Evolutionary conservation across 2,113 vertebrate species (phyloP), one percentile per base, ranked within the genome.

Genomic region (Platysternon megacephalum): DNA sequence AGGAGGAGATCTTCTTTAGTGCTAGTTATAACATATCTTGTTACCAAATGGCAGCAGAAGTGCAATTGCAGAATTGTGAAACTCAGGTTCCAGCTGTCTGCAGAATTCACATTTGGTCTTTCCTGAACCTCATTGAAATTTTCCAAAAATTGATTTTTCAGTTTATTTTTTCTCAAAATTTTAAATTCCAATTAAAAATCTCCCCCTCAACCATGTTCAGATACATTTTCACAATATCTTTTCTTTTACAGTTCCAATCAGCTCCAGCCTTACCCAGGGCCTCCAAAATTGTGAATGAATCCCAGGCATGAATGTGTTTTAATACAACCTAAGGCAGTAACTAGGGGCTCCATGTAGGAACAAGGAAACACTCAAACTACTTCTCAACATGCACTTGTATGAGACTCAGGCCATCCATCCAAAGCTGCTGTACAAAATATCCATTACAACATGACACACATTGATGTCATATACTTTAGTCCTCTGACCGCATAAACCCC

Each of bases 1-100:
- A 94, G 68, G 65, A 95, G 0, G 87, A 95, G 11, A 81, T 97
- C 0, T 2, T 95, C 87, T 72, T 16, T 2, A 96, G 90, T 1
- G 90, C n/a, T n/a, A 56, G 24, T 21, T 83, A 80, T 19, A 21
- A 51, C 51, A 51, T 51, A 51, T 51, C 51, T 16, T 51, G 51
- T 51, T 52, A 52, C 51, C 17, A 52, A 52, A 52, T 52, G 51
- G 51, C 51, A 49, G 55, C n/a, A 39, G 11, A 44, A 7, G 49
- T 56, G 83, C 79, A 39, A 53, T 46, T 56, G 9, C 44, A 88
- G 2, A 0, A 22, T 91, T 83, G 49, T 28, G 85, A 46, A 93
- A 76, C 61, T 90, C 68, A 1, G 46, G 61, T 48, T 89, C 80
- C 42, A 32, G 35, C 8, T 88, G 65, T 90, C 39, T 42, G 39